A percentile compares a stretch with the other conserved stretches of the same genome.
phyloP scores from a whole-genome alignment of 2,113 vertebrate species.

The Sorex araneus region DNA sequence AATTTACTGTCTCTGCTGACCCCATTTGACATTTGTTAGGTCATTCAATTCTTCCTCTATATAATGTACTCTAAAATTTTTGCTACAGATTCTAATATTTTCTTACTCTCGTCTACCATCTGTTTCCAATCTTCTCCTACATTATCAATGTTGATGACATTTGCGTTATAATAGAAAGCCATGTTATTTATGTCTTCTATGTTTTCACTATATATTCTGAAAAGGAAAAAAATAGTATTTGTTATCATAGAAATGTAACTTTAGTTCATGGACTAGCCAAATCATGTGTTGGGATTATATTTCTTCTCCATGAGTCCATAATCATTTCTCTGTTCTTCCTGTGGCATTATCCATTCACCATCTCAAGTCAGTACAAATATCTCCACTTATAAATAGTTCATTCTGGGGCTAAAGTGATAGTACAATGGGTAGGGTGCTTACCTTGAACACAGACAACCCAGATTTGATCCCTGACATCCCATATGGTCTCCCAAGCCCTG shows the following conservation, averaged over 20 bases:
- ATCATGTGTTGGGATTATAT: background rate
- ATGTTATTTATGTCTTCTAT: background rate
- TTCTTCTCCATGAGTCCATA: background rate
- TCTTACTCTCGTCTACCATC: background rate
- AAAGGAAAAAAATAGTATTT: background rate
- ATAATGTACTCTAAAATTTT: background rate
- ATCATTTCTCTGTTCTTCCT: background rate
- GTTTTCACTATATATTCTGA: slow-evolving; percentile 22
- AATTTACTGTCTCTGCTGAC: background rate
- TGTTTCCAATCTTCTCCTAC: background rate
- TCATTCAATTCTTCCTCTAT: no score
- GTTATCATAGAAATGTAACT: background rate
- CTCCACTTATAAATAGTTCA: background rate
- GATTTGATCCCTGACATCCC: no score
- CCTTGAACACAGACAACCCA: no score
- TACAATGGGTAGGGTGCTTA: no score
- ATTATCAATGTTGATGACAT: background rate
- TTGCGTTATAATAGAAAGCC: background rate
- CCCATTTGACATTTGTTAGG: no score
- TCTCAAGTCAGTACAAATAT: background rate
- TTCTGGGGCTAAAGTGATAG: no score
- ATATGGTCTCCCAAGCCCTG: no score
- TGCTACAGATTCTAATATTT: background rate
- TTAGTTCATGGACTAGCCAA: background rate
- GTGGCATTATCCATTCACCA: background rate